Base-by-base conservation (phyloP, 2,797 vertebrate genomes). In the Mareca penelope region DNA sequence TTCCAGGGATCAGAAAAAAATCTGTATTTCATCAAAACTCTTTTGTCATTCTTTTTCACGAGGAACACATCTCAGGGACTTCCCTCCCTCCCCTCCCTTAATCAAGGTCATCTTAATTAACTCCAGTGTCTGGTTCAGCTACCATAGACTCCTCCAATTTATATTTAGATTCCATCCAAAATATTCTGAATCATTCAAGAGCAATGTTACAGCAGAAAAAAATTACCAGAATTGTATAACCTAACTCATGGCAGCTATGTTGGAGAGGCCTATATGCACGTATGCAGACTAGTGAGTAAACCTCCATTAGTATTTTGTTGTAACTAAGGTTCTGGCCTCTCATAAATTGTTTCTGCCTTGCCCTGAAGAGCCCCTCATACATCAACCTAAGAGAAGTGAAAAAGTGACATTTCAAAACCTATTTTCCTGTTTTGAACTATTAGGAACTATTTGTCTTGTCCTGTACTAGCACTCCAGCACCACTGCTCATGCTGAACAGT, bases 111-210 rank as follows among this genome's bases (percentile, higher is more conserved):
- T 88, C 55, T 93, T 87, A 73, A 95, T 92, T 87, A 85, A 83
- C 53, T 80, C 40, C 37, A 59, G 16, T 52, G 50, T 80, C 72
- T 89, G 90, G 53, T 88, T 83, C 44, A 78, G 40, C 76, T 85
- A 46, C 69, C 78, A 50, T 48, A 80, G 35, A 29, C 86, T 87
- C 39, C 53, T 86, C 48, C 55, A 59, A 89, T 63, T 94, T 87
- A 87, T 93, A 93, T 83, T 93, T 93, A 92, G 87, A 63, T 95
- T 89, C 89, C 92, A 85, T 89, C 59, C 84, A 76, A 95, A 95
- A 94, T 72, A 95, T 56, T 90, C 81, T 85, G 88, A 93, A 93
- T 94, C 88, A 95, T 93, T 94, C 80, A 80, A 89, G 65, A 93
- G 31, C 59, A 94, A 87, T 73, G 78, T 68, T 86, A 68, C 79